Evolutionary conservation across 2,888 invertebrate genomes (phyloP), one percentile per base, ranked within the genome.

Genomic region (Aricia artaxerxes): DNA sequence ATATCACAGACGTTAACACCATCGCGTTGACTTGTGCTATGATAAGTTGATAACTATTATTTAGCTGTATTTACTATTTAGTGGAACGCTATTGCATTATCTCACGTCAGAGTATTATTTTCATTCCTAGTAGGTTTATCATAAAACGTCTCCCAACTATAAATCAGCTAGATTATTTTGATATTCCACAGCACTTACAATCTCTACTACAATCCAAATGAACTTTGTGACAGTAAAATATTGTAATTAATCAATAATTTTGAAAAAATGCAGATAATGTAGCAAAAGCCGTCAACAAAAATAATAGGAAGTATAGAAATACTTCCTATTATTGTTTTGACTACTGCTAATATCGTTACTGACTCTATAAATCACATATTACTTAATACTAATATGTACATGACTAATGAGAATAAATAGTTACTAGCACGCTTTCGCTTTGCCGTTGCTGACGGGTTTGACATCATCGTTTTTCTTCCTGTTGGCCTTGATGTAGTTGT

Each of bases 401-500:
- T 24, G 11, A 75, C 13, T 24, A 49, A 75, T 1, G 11, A 31
- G 4, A 49, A 24, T 49, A 49, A 75, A 44, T 44, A n/a, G 40
- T 24, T 44, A 53, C 57, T 76, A 76, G 2, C 57, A 76, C 13
- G 13, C 53, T 76, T 76, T 76, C 5, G 76, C 13, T 76, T 57
- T 76, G 1, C 57, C 57, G 16, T 76, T 76, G 31, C 53, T 31
- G 11, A 76, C 13, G 1, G 16, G 35, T 38, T 69, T 35, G 35
- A 57, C 31, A 11, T 75, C 75, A 31, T 75, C 53, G 38, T 44
- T 24, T 35, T 76, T 76, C 64, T 81, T 80, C 60, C 16, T 79
- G 31, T 79, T 82, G 57, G 38, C 85, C 79, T 94, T 95, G 11
- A 95, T 88, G 87, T 97, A 97, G 83, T 95, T 96, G 80, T 93